Evolutionary conservation across 1,140 invertebrate genomes (phyloP).

Genomic region (Eufriesea mexicana): DNA sequence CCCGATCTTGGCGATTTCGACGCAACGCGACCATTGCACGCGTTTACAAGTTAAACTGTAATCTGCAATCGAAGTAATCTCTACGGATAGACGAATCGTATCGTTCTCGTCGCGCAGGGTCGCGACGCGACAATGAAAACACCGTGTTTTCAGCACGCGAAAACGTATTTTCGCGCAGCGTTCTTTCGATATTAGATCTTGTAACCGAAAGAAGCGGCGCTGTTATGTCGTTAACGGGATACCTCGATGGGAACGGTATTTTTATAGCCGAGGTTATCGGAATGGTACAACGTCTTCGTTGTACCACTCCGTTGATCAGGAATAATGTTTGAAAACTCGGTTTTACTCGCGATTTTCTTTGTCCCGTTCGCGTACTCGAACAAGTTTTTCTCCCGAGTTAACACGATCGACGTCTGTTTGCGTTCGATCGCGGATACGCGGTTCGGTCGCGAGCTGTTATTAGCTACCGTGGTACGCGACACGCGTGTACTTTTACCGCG

Average conservation of each 20-base stretch:
- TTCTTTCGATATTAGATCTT: background rate
- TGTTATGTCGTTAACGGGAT: conserved; percentile 34
- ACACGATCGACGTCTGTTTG: conserved; percentile 35
- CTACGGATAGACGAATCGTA: too few relatives aligned
- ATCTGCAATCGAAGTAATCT: too few relatives aligned
- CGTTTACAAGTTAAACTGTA: too few relatives aligned
- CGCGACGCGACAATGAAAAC: background rate
- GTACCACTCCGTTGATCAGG: background rate
- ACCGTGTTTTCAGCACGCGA: background rate
- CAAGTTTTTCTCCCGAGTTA: conserved; percentile 31
- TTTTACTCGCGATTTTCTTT: conserved; percentile 26
- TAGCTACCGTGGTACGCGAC: conserved; percentile 50
- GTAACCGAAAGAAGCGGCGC: conserved; percentile 18
- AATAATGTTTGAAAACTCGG: conserved; percentile 25
- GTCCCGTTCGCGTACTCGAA: background rate
- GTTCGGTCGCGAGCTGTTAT: conserved; percentile 27
- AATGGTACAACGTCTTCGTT: conserved; percentile 6
- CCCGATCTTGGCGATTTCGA: too few relatives aligned
- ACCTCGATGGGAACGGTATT: conserved; percentile 25
- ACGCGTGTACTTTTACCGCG: conserved; percentile 46
- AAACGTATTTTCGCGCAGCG: background rate
- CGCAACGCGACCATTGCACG: too few relatives aligned
- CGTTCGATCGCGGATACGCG: background rate
- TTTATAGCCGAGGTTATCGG: conserved; percentile 8
- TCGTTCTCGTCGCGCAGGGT: background rate